Evolutionary conservation across 2,113 vertebrate species (phyloP), one percentile per base, ranked within the genome.

Genomic region (Brachyistius frenatus): DNA sequence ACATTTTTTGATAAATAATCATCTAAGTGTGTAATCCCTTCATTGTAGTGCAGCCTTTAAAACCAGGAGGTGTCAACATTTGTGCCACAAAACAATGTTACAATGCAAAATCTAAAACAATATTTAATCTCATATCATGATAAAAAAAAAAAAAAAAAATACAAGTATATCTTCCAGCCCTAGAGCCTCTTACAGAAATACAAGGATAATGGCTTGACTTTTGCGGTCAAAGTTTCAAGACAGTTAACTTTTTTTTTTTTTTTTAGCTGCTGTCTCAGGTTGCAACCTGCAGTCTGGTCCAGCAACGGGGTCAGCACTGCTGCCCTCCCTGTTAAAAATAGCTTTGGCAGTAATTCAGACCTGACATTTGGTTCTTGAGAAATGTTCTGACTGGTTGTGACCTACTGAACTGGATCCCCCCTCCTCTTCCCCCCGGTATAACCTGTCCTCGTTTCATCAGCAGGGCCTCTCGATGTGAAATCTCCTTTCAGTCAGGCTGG

Each of bases 301-400:
- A 69, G 10, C 2, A 2, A 10, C 11, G 67, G 23, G 82, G 62
- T 85, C 83, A 79, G 61, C 66, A 56, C 14, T 13, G 58, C 11
- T 36, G 32, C 35, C 78, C 63, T 2, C 11, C 10, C 1, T 0
- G 63, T 76, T 81, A 66, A 76, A 89, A 83, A 91, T 92, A 93
- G 55, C 68, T 13, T n/a, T 5, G 50, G 41, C 65, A 76, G 61
- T 46, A 84, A 64, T 64, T 55, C 23, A 66, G 70, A 52, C 64
- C 76, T 90, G 87, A 89, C 87, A 87, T 89, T 87, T 86, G 53
- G 37, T 71, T 66, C 73, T 67, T 66, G 66, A 77, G 58, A 81
- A 85, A 87, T 80, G 31, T 39, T 83, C 56, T 41, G 57, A 54
- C 50, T 4, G 46, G n/a, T 37, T 32, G 37, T 75, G 83, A 46